Base-by-base conservation (phyloP, 2,113 vertebrate genomes). In the Carollia perspicillata region DNA sequence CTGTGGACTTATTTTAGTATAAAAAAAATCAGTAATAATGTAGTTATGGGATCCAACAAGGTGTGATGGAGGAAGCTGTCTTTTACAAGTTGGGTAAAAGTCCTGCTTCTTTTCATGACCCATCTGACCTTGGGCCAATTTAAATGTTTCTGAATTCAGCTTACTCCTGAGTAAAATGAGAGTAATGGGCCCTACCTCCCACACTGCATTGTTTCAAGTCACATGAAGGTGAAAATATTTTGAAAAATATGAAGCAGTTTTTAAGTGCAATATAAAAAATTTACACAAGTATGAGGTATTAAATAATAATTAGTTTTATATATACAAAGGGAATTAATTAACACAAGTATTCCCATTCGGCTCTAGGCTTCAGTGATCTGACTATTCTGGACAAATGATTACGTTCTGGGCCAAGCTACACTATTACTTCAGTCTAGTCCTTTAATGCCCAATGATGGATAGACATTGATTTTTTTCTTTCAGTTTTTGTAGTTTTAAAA, bases 1-100 rank as follows among this genome's bases (percentile, higher is more conserved):
- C 88, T 16, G 0, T 89, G 89, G 83, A 71, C 96, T 95, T 97
- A 89, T 81, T 96, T 96, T 96, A 93, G 51, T 90, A 81, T 83
- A 5, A 30, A 42, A 93, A 95, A 92, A 87, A 81, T 94, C 72
- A 95, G 81, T 93, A 92, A 84, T 47, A 95, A 66, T 28, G 42
- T 90, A 68, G 88, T 95, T 89, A 89, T 11, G 42, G 91, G 72
- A 86, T 18, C 66, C 26, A 44, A 78, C 84, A 60, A 95, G 93
- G 89, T 93, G 49, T 16, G 88, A 83, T 28, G 49, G 35, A 49
- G 69, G 22, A 87, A 84, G 58, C 42, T 63, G 40, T 77, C 3
- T 33, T 16, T 66, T 83, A 55, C 28, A 95, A 94, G 42, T 22
- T 83, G 72, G 89, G 26, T 28, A 28, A 12, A 47, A 90, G 20